Evolutionary conservation across 2,113 vertebrate genomes (phyloP), one percentile per base, ranked within the genome.

Genomic region (Gymnobelideus leadbeateri): DNA sequence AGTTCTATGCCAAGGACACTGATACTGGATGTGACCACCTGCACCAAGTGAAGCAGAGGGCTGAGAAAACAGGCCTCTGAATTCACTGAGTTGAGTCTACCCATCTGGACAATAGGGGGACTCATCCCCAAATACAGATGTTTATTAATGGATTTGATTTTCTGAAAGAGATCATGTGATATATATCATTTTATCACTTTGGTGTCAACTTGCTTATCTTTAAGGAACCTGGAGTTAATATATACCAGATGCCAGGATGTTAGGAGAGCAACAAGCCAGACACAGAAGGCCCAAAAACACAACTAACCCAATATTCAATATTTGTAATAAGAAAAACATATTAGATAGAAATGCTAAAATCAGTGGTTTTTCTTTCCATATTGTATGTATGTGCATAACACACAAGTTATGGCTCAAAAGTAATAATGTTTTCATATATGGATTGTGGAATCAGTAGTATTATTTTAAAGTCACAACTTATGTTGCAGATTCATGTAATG

Each of bases 11-110:
- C 11, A 77, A 11, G 7, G 11, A 84, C 43, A 93, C 2, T 3
- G 0, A 61, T 61, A 26, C 11, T 61, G n/a, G 91, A 43, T 77
- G 89, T 31, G 50, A 53, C 21, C 52, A 46, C 25, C 51, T 2
- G 26, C 0, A 1, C 26, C 68, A 95, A 96, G 51, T 31, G 6
- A 95, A 96, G 54, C 46, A 31, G 55, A 93, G 91, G 95, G 3
- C 3, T 68, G 7, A 50, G 4, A 2, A 28, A 31, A 47, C 61
- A 61, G 8, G n/a, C 55, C 91, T 51, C 12, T 54, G 2, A 96
- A 93, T 89, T 91, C 31, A 68, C 61, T 68, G 10, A 93, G 37
- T 0, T 89, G 3, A 25, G 24, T 51, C 11, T 21, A 31, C 28
- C 53, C 51, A 25, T 31, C 84, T 43, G 7, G 37, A 1, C 31